A percentile compares a stretch with the other conserved stretches of the same genome.
Evolutionary conservation across 53 echinoderm and acorn worm genomes (phyloP).

Genomic region (Echinometra lucunter): DNA sequence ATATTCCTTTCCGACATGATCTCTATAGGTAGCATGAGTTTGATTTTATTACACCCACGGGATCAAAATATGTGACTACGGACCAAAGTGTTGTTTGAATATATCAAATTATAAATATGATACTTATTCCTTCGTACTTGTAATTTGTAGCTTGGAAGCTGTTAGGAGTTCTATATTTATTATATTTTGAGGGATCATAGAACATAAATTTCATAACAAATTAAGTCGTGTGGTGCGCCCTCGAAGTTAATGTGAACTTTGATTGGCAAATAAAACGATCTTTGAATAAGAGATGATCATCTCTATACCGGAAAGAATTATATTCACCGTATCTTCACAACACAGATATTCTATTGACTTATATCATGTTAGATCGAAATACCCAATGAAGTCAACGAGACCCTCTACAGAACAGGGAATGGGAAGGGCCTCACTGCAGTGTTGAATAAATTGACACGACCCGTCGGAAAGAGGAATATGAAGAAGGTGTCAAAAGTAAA

Average conservation of each 20-base stretch:
- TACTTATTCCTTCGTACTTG: too few relatives aligned
- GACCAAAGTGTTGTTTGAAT: too few relatives aligned
- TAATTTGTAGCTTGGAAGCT: neutral
- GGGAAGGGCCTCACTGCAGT: neutral
- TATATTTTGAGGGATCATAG: neutral
- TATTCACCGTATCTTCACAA: neutral
- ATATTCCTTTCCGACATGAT: too few relatives aligned
- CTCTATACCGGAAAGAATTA: constrained; percentile 1
- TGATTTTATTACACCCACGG: too few relatives aligned
- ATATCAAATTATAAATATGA: too few relatives aligned
- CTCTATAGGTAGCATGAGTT: too few relatives aligned
- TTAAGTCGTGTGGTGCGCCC: neutral
- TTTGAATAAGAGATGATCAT: neutral
- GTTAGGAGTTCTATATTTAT: neutral
- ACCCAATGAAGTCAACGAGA: too few relatives aligned
- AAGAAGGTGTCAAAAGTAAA: constrained; percentile 10
- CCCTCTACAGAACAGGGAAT: neutral
- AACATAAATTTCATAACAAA: neutral
- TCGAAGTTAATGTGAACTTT: neutral
- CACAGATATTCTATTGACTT: neutral
- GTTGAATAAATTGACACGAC: neutral
- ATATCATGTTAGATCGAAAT: too few relatives aligned
- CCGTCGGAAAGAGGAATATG: neutral
- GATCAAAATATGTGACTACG: too few relatives aligned
- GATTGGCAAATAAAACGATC: constrained; percentile 7